Percentiles rank a stretch among this genome's conserved stretches.
These are phyloP conservation scores for Triops longicaudatus DNA, from an alignment of 1,140 invertebrate species.

Conservation along the genomic window DNA sequence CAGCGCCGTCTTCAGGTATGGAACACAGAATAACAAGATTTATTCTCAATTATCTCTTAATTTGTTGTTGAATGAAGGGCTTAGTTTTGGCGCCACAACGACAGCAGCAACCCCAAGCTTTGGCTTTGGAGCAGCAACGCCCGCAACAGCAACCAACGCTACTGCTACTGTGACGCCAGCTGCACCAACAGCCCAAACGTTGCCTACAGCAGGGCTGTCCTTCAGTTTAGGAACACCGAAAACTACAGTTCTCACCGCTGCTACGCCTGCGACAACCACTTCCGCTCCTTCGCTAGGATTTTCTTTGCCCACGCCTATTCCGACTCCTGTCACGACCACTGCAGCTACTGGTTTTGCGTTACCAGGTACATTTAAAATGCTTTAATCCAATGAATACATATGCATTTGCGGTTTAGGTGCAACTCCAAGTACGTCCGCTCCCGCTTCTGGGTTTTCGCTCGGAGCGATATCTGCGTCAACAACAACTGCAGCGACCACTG, in stretches of 20 bases:
- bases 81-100: slow-evolving; percentile 29
- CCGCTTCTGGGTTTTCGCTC: too few relatives aligned
- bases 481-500: not conserved
- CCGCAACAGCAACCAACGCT: not conserved
- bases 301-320: too few relatives aligned
- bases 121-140: not conserved
- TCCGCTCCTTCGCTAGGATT: slow-evolving; percentile 30
- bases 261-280: slow-evolving; percentile 34
- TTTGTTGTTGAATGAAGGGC: not conserved
- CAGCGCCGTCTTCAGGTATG: slow-evolving; percentile 5
- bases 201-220: slow-evolving; percentile 21
- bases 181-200: slow-evolving; percentile 18
- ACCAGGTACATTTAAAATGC: not conserved
- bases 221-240: slow-evolving; percentile 19
- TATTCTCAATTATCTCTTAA: too few relatives aligned
- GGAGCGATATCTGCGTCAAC: not conserved
- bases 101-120: slow-evolving; percentile 25
- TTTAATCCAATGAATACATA: too few relatives aligned
- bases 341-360: not conserved
- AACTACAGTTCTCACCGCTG: slow-evolving; percentile 34
- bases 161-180: slow-evolving; percentile 26
- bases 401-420: too few relatives aligned
- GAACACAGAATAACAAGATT: too few relatives aligned
- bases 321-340: not conserved
- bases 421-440: too few relatives aligned